Base-by-base conservation (phyloP, 2,113 vertebrate species). In the Alexandromys fortis region DNA sequence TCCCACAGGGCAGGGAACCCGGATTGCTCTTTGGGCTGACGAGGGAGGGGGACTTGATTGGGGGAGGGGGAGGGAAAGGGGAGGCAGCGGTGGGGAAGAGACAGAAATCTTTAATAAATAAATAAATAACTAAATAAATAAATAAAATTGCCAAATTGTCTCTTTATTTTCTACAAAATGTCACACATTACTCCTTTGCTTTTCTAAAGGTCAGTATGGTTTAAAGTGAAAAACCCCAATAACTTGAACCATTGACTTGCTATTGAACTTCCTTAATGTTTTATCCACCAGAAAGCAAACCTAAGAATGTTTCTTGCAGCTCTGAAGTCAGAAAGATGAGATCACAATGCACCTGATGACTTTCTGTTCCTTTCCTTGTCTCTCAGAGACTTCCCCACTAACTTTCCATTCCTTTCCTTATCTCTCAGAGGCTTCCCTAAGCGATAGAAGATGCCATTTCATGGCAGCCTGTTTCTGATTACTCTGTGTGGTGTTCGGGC, bases 161-260 rank as follows among this genome's bases (percentile, higher is more conserved):
- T 97, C 92, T 97, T 98, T 98, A 97, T 98, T 98, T 98, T 98
- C 97, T 91, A 21, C 26, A 35, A 98, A 98, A 98, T 98, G 98
- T 98, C 98, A 98, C 96, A 89, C 88, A 82, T 94, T 98, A 67
- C 94, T 98, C 91, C 97, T 98, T 97, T 97, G 96, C 96, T 79
- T 98, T 97, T 91, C 92, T 88, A 98, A 99, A 98, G 97, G 98
- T 98, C 98, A 98, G 3, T 45, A 97, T 91, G 86, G 92, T 93
- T 98, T 35, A 33, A 91, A 97, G 28, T 42, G 22, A 7, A 42
- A 76, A 45, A 49, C 28, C 28, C 70, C 70, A 11, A 91, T 95
- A 95, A 96, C 97, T 98, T 55, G 10, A 87, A 81, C 87, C 87
- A 89, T 93, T 96, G 95, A 79, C 65, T 97, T 94, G 95, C 98